Evolutionary conservation across 2,888 invertebrate genomes (phyloP), one percentile per base, ranked within the genome.

Genomic region (Schizotus pectinicornis): DNA sequence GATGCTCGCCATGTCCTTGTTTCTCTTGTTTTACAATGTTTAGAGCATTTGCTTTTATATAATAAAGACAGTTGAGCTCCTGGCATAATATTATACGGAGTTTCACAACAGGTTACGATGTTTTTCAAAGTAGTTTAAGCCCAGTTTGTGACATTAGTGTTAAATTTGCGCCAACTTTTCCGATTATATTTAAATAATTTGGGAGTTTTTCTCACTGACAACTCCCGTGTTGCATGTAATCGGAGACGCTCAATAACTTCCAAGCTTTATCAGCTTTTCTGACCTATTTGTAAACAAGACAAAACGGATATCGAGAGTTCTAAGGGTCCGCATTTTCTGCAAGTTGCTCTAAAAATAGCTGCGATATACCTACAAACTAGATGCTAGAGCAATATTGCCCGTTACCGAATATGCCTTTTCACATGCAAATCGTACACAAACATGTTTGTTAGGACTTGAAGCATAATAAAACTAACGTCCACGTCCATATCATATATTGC

Each of bases 121-220:
- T 45, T 45, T 53, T 50, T 50, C 41, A 38, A 53, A 45, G 38
- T 53, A 53, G 45, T 45, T 45, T n/a, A 45, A 53, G 53, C 46
- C 38, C 22, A 42, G 34, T 45, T 46, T 46, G 38, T 45, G 30
- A 53, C 53, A 53, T 53, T 46, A 38, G 53, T 31, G 38, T 35
- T 33, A 38, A 37, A 45, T 38, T 45, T 22, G 5, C 2, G 22
- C 22, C 22, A 22, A 22, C 22, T 22, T 22, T 22, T 22, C 5
- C 3, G 22, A 22, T 22, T 45, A 46, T 45, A 36, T 45, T 53
- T 53, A 45, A 53, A 53, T 53, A 53, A 53, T 53, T 53, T 45
- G 45, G 33, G 45, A 53, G 53, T 53, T 53, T 53, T 43, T 53
- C 45, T 46, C 22, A 22, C 22, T 22, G 22, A 22, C 5, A 22